Conservation (phyloP, 2,113 vertebrate genomes). For the Myotis yumanensis region DNA sequence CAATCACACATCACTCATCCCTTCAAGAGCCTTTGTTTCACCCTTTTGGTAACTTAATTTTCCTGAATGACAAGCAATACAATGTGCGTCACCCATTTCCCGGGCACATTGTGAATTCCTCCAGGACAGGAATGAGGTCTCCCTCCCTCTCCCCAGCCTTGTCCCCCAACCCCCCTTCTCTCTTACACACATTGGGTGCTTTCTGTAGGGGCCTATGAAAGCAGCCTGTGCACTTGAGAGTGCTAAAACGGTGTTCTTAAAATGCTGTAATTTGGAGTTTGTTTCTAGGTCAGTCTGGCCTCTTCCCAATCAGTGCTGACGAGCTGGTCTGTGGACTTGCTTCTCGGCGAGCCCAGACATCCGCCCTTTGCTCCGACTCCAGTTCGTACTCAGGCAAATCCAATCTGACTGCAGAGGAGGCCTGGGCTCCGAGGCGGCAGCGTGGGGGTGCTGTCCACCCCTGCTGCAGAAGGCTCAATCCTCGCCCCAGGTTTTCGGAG, state of each 20-base stretch:
- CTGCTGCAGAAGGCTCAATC: not conserved
- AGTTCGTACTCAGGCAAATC: not conserved
- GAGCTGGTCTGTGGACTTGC: not conserved
- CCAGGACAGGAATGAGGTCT: not conserved
- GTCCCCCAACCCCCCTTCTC: fast-evolving
- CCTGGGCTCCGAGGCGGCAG: fast-evolving
- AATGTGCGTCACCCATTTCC: not conserved
- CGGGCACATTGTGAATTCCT: not conserved
- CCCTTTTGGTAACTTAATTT: constrained; percentile 47
- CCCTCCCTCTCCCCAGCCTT: too few species aligned
- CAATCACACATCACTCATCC: not conserved
- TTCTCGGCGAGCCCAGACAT: not conserved
- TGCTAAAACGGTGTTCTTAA: not conserved
- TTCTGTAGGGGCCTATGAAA: not conserved
- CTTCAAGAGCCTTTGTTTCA: not conserved
- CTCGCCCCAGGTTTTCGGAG: fast-evolving
- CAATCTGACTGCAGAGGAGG: not conserved
- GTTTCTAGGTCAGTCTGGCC: not conserved
- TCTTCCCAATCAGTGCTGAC: constrained; percentile 33
- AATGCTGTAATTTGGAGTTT: not conserved
- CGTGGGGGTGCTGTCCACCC: fast-evolving
- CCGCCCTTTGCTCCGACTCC: not conserved
- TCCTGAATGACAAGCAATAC: constrained; percentile 33
- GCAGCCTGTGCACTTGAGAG: not conserved
- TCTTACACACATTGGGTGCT: not conserved